Conservation (phyloP, 2,113 vertebrate genomes). For the Eleginops maclovinus region DNA sequence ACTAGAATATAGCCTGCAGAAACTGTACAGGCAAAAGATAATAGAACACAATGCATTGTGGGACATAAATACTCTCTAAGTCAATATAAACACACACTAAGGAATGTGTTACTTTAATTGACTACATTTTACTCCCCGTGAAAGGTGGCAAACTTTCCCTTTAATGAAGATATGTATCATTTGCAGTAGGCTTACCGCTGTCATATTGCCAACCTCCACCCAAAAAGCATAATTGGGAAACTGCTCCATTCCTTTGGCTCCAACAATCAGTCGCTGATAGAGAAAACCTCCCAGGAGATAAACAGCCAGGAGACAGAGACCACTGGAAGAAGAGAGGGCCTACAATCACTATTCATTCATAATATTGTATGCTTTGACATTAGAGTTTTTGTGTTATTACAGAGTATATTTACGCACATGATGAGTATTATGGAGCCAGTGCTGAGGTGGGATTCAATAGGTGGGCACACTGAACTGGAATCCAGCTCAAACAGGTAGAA, state of each 20-base stretch:
- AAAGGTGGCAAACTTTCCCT: too few species aligned
- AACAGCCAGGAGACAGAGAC: constrained; percentile 85
- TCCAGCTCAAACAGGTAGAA: constrained; percentile 97
- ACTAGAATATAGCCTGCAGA: too few species aligned
- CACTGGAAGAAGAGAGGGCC: constrained; percentile 76
- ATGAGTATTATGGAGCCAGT: constrained; percentile 92
- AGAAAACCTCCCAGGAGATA: constrained; percentile 95
- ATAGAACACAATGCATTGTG: too few species aligned
- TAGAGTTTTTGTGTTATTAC: background rate
- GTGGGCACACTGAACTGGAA: constrained; percentile 88
- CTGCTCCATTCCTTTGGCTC: constrained; percentile 97
- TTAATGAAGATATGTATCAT: background rate
- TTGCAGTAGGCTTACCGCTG: constrained; percentile 87
- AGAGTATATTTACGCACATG: constrained; percentile 85
- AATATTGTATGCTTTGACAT: background rate
- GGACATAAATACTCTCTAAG: too few species aligned
- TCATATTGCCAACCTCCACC: constrained; percentile 93
- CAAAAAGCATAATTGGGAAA: constrained; percentile 95
- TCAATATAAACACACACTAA: too few species aligned
- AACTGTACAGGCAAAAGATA: too few species aligned
- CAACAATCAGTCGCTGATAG: constrained; percentile 93
- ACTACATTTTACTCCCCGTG: too few species aligned
- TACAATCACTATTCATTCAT: background rate
- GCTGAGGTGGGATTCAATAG: constrained; percentile 85
- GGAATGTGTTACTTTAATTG: too few species aligned